Evolutionary conservation across 2,888 invertebrate genomes (phyloP), one percentile per base, ranked within the genome.

Genomic region (Strigamia transsilvanica): DNA sequence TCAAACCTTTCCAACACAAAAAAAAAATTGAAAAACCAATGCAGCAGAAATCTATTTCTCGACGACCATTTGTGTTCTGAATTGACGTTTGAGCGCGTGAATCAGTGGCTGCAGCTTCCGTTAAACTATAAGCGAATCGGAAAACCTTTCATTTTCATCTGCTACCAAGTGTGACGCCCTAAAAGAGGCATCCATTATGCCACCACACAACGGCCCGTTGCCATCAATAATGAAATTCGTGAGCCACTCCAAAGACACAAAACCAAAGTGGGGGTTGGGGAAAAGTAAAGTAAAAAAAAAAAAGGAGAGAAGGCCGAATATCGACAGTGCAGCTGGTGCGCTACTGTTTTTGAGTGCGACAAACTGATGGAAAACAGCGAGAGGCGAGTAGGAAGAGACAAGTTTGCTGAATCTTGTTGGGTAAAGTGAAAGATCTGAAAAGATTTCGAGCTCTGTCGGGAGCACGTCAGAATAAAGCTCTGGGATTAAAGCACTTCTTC

Each of bases 1-100:
- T 61, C 61, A 61, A 61, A 61, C 61, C 61, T 23, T 61, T 61
- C 23, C 61, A 61, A 61, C 18, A 61, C 61, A 61, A 61, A 10
- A 18, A 23, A 61, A 61, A 61, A 61, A 61, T 61, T 61, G 61
- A 61, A 61, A 61, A 61, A 61, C 61, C 61, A 61, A 61, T 61
- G 61, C 61, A 23, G 61, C 61, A 61, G 9, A 61, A 61, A 61
- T 61, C 61, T 61, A 61, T 61, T 61, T 61, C 61, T 61, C 61
- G 61, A 61, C 61, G 61, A 61, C 61, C 61, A 61, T 61, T 61
- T 61, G 61, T 61, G 61, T 61, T 61, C 61, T 61, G 61, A 61
- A 61, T 61, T 61, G 61, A 61, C 61, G 61, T 61, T 61, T 61
- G 61, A 61, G 61, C 61, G 61, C 61, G 61, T 61, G 61, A 61